Conservation (phyloP, 35 echinoderm and acorn worm genomes). For the Anneissia japonica region DNA sequence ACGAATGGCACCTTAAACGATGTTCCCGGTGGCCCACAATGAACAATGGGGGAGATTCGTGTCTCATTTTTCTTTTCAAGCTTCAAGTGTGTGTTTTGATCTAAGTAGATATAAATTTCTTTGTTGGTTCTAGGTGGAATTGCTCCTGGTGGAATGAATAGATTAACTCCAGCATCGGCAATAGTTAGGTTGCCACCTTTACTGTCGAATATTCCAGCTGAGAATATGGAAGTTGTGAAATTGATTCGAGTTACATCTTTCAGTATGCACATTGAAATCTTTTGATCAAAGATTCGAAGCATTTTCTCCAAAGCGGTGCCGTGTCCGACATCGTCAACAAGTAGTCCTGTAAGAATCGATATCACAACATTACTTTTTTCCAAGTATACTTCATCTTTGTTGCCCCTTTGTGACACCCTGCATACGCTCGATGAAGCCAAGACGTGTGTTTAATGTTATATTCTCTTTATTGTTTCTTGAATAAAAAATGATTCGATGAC, state of each 20-base stretch:
- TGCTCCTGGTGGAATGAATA: slow-evolving; percentile 4
- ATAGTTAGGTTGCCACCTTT: not conserved
- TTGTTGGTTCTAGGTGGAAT: not conserved
- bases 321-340: no score
- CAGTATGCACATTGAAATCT: not conserved
- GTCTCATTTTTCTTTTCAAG: not conserved
- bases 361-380: no score
- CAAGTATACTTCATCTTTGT: no score
- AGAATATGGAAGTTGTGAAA: not conserved
- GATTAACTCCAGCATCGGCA: not conserved
- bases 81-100: not conserved
- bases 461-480: no score
- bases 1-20: not conserved
- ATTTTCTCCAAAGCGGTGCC: not conserved
- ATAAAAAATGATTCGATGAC: no score
- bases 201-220: not conserved
- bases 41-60: not conserved
- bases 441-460: no score
- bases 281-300: not conserved
- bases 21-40: slow-evolving; percentile 11
- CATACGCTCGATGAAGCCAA: no score
- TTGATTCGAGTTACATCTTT: not conserved
- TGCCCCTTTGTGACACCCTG: no score
- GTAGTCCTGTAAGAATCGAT: no score
- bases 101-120: not conserved